Evolutionary conservation across 23 tunicate species (phyloP), one percentile per base, ranked within the genome.

Genomic region (Aplidium turbinatum): DNA sequence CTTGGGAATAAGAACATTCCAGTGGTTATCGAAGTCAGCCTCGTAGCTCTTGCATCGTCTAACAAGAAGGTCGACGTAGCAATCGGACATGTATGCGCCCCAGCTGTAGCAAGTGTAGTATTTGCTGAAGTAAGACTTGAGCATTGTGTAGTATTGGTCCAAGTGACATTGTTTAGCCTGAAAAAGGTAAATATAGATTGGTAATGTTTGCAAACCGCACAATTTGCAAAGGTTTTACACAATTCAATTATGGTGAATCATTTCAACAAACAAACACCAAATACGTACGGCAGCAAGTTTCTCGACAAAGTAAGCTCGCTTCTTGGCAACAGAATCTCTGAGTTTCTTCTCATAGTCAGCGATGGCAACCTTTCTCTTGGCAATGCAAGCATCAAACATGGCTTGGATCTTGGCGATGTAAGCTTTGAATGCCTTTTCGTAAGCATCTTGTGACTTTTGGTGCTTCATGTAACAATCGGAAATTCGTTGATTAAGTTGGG

Each of bases 301-400:
- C n/a, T n/a, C n/a, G n/a, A n/a, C n/a, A n/a, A n/a, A n/a, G n/a
- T n/a, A n/a, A n/a, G n/a, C n/a, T n/a, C n/a, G n/a, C n/a, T n/a
- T n/a, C n/a, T n/a, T n/a, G n/a, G n/a, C n/a, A n/a, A n/a, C n/a
- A n/a, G n/a, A n/a, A n/a, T n/a, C 82, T 19, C 18, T 60, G 30
- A 76, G 42, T 60, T 76, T 76, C 82, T 76, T 76, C 35, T 62
- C 36, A 42, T 76, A 76, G n/a, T 61, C 82, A 60, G 72, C 82
- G 42, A 76, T 76, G 60, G 82, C 82, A 45, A 72, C 47, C 45
- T 38, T 21, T 60, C 62, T 76, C 72, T 62, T 76, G 82, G 69
- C 27, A 26, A 53, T 25, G 72, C 82, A 76, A 18, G 31, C 67
- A 30, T 47, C 33, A 60, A 61, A 76, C 61, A 45, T 76, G 47